Base-by-base conservation (phyloP, 1,140 invertebrate species). In the Himalopsyche phryganea region DNA sequence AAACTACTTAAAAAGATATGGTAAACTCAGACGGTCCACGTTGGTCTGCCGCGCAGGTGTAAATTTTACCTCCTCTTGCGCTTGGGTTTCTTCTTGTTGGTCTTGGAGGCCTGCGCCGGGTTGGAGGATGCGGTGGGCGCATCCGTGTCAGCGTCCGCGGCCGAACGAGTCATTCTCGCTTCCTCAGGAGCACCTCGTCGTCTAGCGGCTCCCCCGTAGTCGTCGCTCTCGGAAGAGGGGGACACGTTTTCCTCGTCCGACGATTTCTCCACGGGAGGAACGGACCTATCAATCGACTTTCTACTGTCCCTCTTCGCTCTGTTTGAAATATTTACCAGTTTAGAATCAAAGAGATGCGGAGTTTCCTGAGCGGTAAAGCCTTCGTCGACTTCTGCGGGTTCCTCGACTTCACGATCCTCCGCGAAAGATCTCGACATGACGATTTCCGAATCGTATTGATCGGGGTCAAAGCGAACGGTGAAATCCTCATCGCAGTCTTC, bases 161-260 rank as follows among this genome's bases (percentile, higher is more conserved):
- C 23, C 4, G n/a, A 70, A 54, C 71, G 68, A 53, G 67, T 58
- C 20, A 60, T 52, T 46, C 63, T 3, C 40, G 50, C 65, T 67
- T 35, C 67, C 65, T 56, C 67, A 55, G 58, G 66, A 67, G 15
- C 47, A 50, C 40, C 23, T 5, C 23, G 28, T 44, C 48, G 69
- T 71, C 47, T 69, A 73, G 18, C 71, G 71, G 32, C 18, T 1
- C 38, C n/a, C 20, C 38, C 23, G 10, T 47, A 55, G 45, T 78
- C 64, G 17, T 66, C 76, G 45, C 74, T 77, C 47, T 77, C 76
- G n/a, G 69, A 44, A 2, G 70, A 69, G 0, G 75, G 71, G 13
- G 75, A 74, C 3, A 69, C 64, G 10, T 67, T 71, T 28, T 77
- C 77, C 9, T 78, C 76, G 48, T 78, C 76, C 0, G 74, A 77